Percentiles rank a stretch among this genome's conserved stretches.
Conservation (phyloP, 1,140 invertebrate genomes). For the Zophobas atratus region DNA sequence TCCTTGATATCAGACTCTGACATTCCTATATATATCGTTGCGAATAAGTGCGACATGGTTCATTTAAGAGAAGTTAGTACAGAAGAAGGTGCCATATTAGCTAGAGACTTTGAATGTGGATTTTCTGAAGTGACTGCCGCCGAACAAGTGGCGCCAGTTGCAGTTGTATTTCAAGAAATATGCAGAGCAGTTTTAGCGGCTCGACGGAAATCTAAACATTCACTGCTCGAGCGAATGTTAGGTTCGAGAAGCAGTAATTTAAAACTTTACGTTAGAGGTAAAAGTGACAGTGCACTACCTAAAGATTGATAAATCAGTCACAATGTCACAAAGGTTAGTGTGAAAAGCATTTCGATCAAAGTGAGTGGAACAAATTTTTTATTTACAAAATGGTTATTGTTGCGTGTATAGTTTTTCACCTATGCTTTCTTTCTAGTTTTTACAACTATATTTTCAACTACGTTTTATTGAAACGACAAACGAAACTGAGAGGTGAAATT, state of each 20-base stretch:
- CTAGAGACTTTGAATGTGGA: constrained; percentile 89
- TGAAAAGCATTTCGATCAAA: too few species aligned
- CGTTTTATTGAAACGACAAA: too few species aligned
- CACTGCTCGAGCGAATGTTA: constrained; percentile 82
- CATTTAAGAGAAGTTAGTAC: constrained; percentile 90
- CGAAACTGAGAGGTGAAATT: too few species aligned
- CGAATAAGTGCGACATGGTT: constrained; percentile 94
- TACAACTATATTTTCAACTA: too few species aligned
- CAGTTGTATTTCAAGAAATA: constrained; percentile 85
- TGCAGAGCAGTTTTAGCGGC: constrained; percentile 85
- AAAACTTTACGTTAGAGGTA: constrained; percentile 84
- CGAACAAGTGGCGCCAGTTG: constrained; percentile 85
- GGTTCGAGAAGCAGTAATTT: constrained; percentile 80
- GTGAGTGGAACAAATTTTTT: too few species aligned
- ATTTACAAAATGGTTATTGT: too few species aligned
- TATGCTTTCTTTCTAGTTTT: too few species aligned
- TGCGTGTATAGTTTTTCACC: too few species aligned
- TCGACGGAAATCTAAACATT: constrained; percentile 87
- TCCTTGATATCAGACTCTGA: constrained; percentile 79
- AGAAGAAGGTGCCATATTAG: constrained; percentile 90
- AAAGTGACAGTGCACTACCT: constrained; percentile 87
- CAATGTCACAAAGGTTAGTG: background rate
- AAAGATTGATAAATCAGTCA: constrained; percentile 76
- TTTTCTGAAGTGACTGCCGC: constrained; percentile 93
- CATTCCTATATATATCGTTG: constrained; percentile 85